Conservation (phyloP, 2,888 invertebrate genomes). For the Heteropelma amictum region DNA sequence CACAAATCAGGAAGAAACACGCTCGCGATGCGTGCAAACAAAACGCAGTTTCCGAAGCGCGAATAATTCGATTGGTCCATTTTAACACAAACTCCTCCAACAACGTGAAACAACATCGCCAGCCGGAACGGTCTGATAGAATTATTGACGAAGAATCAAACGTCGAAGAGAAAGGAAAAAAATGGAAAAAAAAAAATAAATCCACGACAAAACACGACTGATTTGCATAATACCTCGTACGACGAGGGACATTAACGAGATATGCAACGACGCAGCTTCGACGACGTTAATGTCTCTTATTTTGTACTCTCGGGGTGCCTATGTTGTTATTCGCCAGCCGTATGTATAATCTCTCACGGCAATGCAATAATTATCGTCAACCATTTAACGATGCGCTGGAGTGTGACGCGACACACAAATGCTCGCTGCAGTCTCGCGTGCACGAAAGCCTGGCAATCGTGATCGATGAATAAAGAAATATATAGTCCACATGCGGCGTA, state of each 20-base stretch:
- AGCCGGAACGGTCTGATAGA: slow-evolving; percentile 42
- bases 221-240: slow-evolving; percentile 55
- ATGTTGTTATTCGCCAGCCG: slow-evolving; percentile 17
- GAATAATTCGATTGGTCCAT: neutral
- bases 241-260: slow-evolving; percentile 55
- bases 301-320: slow-evolving; percentile 16
- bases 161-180: slow-evolving; percentile 25
- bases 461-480: slow-evolving; percentile 11
- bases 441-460: slow-evolving; percentile 12
- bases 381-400: slow-evolving; percentile 47
- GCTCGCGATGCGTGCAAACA: neutral
- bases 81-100: slow-evolving; percentile 1
- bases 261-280: slow-evolving; percentile 37
- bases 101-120: slow-evolving; percentile 40
- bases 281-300: slow-evolving; percentile 47
- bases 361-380: slow-evolving; percentile 56
- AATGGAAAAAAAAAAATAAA: slow-evolving; percentile 24
- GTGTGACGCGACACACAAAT: slow-evolving; percentile 46
- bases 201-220: slow-evolving; percentile 38
- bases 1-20: neutral
- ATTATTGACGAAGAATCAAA: slow-evolving; percentile 50
- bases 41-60: neutral
- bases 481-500: neutral
- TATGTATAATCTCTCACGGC: slow-evolving; percentile 51
- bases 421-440: slow-evolving; percentile 23